Base-by-base conservation (phyloP, 2,113 vertebrate species). In the Psilopsiagon aymara region DNA sequence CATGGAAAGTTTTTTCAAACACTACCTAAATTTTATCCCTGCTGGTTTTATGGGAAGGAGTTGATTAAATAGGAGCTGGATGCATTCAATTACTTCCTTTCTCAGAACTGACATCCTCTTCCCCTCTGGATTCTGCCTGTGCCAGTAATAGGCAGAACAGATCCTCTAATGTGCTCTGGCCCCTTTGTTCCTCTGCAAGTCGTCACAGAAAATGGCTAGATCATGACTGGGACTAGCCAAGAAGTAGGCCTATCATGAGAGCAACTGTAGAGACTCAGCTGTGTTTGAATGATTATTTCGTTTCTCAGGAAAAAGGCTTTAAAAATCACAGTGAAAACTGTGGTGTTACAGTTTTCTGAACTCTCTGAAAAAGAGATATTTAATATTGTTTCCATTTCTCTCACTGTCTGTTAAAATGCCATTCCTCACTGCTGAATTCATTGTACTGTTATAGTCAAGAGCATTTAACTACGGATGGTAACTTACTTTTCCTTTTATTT, bases 101-200 rank as follows among this genome's bases (percentile, higher is more conserved):
- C 74, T 90, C 73, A 37, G 47, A 53, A 83, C 11, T 55, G 66
- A 94, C 57, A 92, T 93, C 71, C 82, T 88, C 73, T 95, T 95
- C 82, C 85, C 35, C 64, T 90, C 44, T 47, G 37, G 62, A 86
- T 13, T 71, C 33, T 86, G 73, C 9, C 37, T 88, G 53, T 92
- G 88, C 88, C 90, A 92, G 37, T 95, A 96, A 96, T 90, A 75
- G 82, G 41, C 57, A 71, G 76, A 94, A 86, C 90, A 93, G 85
- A 90, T 71, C 52, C 55, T 88, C 73, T 88, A 60, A 13, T 92
- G 55, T 81, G n/a, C 64, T 86, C 35, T 60, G 55, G 11, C 9
- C 46, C 13, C 33, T 80, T 82, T 86, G 43, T 60, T 88, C 25
- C 84, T 64, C 83, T 91, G 49, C 28, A 85, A n/a, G 84, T 79